Conservation (phyloP, 2,797 vertebrate species). For the Argentina silus region DNA sequence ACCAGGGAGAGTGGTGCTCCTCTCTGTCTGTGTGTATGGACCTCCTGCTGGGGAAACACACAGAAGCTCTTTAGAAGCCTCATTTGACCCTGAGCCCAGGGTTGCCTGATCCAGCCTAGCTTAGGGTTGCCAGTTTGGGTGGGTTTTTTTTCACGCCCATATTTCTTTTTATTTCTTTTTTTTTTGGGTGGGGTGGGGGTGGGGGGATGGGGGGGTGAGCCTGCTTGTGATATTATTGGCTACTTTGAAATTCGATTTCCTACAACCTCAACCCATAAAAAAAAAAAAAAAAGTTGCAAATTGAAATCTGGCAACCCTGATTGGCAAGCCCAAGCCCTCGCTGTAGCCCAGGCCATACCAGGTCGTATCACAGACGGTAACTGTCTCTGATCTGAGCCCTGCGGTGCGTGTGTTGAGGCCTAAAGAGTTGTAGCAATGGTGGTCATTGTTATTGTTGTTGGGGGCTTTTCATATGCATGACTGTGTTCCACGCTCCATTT, state of each 20-base stretch:
- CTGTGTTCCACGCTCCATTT: constrained; percentile 70
- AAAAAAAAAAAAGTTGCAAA: too few species aligned
- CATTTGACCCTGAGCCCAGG: constrained; percentile 61
- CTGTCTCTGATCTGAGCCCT: constrained; percentile 69
- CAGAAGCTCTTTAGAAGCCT: constrained; percentile 45
- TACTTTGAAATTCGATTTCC: too few species aligned
- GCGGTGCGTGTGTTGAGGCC: constrained; percentile 57
- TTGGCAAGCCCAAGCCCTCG: too few species aligned
- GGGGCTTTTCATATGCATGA: constrained; percentile 73
- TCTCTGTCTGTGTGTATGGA: constrained; percentile 65
- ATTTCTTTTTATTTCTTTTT: too few species aligned
- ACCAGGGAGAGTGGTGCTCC: constrained; percentile 45
- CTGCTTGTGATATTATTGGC: too few species aligned
- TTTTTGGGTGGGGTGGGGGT: too few species aligned
- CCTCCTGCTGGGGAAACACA: constrained; percentile 69
- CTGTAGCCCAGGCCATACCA: not conserved
- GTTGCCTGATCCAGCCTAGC: constrained; percentile 9
- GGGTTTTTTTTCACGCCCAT: too few species aligned
- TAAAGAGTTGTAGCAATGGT: constrained; percentile 53
- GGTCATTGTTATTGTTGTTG: constrained; percentile 62
- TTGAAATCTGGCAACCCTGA: too few species aligned
- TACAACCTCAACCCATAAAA: too few species aligned
- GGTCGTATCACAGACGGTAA: constrained; percentile 54
- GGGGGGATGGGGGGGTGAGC: too few species aligned
- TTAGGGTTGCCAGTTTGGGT: too few species aligned